Percentiles rank a stretch among this genome's conserved stretches.
These are phyloP conservation scores for Chaetogeoica ovagalla DNA, from an alignment of 2,888 invertebrate species.

Conservation along the genomic window DNA sequence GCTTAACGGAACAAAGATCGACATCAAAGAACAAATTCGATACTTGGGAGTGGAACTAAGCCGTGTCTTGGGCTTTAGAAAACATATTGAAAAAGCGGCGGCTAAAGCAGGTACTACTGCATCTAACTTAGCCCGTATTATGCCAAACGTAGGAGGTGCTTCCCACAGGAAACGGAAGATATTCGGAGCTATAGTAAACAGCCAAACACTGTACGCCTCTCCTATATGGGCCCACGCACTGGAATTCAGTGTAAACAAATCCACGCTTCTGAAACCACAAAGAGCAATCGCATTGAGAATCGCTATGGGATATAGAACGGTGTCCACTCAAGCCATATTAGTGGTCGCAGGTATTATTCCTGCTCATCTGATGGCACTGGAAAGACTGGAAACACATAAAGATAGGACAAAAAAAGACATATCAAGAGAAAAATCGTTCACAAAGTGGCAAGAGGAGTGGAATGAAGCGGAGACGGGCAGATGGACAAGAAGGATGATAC, in stretches of 20 bases:
- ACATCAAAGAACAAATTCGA: slow-evolving; percentile 1
- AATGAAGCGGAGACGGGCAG: no score
- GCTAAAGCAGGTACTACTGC: neutral
- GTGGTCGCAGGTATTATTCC: slow-evolving; percentile 19
- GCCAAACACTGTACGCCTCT: slow-evolving; percentile 7
- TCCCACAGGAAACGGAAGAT: neutral
- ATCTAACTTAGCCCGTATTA: neutral
- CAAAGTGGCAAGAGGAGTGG: no score
- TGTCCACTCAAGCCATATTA: neutral
- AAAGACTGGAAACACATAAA: slow-evolving; percentile 6
- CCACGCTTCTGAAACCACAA: neutral
- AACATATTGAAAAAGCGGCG: no score
- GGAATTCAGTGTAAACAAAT: neutral
- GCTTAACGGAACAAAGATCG: neutral
- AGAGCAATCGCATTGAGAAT: neutral
- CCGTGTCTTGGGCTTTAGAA: no score
- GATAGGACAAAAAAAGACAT: neutral
- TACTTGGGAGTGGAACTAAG: no score
- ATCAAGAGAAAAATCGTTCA: neutral
- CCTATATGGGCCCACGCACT: slow-evolving; percentile 2
- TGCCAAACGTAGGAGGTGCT: slow-evolving; percentile 10
- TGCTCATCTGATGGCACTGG: slow-evolving; percentile 8
- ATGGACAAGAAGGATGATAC: no score
- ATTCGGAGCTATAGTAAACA: neutral
- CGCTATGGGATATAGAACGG: slow-evolving; percentile 9